These are phyloP conservation scores for Drosophila paulistorum DNA, from an alignment of 1,140 invertebrate genomes.

Conservation along the genomic window DNA sequence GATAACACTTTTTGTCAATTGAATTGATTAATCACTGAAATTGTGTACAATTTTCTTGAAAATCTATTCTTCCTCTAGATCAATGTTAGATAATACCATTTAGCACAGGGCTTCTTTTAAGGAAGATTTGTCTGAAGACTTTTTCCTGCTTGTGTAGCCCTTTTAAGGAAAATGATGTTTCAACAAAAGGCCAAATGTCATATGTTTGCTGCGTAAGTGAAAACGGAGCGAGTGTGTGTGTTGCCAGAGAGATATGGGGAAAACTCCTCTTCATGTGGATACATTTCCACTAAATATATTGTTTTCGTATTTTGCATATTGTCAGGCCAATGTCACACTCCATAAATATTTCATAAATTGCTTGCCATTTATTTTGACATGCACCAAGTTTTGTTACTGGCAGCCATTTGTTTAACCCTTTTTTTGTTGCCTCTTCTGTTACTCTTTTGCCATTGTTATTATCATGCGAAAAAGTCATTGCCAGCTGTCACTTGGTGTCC, in stretches of 20 bases:
- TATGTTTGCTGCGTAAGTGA: not conserved
- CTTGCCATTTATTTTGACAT: conserved; percentile 71
- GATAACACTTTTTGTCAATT: not conserved
- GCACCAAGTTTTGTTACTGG: conserved; percentile 55
- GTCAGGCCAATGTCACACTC: conserved; percentile 65
- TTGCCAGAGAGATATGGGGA: not conserved
- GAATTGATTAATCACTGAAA: too few species aligned
- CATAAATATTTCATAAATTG: conserved; percentile 79
- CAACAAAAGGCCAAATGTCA: conserved; percentile 7
- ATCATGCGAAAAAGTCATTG: conserved; percentile 74
- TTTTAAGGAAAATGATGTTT: not conserved
- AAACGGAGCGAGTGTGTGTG: not conserved
- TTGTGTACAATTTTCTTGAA: too few species aligned
- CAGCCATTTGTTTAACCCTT: conserved; percentile 77
- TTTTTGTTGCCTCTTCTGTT: conserved; percentile 31
- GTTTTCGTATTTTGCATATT: conserved; percentile 57
- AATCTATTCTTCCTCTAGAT: too few species aligned
- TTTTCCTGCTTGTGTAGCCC: too few species aligned
- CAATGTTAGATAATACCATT: too few species aligned
- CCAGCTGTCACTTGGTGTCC: conserved; percentile 71
- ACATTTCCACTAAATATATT: conserved; percentile 26
- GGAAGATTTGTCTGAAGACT: too few species aligned
- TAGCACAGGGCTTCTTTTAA: too few species aligned
- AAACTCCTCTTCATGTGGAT: not conserved
- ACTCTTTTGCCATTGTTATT: conserved; percentile 56